phyloP scores from a whole-genome alignment of 2,797 vertebrate genomes.

The Garrulus glandarius region DNA sequence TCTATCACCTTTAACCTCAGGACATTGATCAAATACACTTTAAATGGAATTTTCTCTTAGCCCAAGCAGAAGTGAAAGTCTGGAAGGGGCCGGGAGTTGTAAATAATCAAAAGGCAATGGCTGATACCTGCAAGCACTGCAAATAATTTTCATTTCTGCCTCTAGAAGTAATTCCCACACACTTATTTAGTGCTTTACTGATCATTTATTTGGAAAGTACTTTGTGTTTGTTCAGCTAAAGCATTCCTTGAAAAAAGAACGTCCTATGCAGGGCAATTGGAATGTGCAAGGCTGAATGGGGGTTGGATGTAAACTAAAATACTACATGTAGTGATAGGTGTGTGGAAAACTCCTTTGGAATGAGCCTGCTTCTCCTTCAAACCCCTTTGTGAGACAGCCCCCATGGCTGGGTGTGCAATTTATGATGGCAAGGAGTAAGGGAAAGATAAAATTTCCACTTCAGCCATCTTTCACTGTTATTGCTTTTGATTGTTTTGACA shows the following conservation, averaged over 20 bases:
- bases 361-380: not conserved
- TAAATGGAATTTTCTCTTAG: not conserved
- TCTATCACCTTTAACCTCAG: not conserved
- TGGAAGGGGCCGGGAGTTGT: not conserved
- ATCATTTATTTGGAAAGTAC: not conserved
- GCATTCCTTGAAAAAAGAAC: not conserved
- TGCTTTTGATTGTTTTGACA: conserved; percentile 7
- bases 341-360: not conserved
- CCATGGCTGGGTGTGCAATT: not conserved
- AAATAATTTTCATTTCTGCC: not conserved
- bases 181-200: not conserved
- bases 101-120: not conserved
- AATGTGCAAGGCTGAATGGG: not conserved
- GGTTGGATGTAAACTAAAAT: not conserved
- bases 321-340: not conserved
- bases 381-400: not conserved
- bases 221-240: not conserved
- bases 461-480: not conserved
- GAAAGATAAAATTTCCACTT: not conserved
- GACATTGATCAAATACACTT: not conserved
- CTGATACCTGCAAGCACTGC: not conserved
- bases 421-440: not conserved
- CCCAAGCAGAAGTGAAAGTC: not conserved
- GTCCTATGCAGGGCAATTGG: not conserved
- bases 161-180: not conserved